A percentile compares a stretch with the other conserved stretches of the same genome.
These are phyloP conservation scores for Meganola albula DNA, from an alignment of 2,888 invertebrate genomes.

Conservation along the genomic window DNA sequence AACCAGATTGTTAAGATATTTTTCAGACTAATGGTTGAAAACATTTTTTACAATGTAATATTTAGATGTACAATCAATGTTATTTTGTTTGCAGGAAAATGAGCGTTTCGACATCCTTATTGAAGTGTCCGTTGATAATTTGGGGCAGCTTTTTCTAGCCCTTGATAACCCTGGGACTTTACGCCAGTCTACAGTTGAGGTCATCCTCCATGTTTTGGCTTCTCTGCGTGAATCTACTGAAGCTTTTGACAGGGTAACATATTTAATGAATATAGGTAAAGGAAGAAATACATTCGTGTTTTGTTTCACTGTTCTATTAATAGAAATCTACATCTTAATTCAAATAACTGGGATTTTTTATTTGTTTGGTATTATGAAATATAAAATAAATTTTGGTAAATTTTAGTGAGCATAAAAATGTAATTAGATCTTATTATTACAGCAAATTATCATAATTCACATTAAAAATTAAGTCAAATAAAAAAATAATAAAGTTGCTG, in stretches of 20 bases:
- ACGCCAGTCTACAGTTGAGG: slow-evolving; percentile 74
- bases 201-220: slow-evolving; percentile 81
- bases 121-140: slow-evolving; percentile 79
- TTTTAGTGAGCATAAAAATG: too few species aligned
- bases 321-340: too few species aligned
- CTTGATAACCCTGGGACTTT: slow-evolving; percentile 75
- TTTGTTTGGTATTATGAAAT: too few species aligned
- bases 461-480: too few species aligned
- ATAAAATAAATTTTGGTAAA: too few species aligned
- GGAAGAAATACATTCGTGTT: too few species aligned
- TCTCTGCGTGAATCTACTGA: slow-evolving; percentile 78
- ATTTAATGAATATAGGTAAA: too few species aligned
- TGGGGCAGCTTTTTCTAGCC: slow-evolving; percentile 77
- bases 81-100: slow-evolving; percentile 50
- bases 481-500: too few species aligned
- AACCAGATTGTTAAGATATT: background rate
- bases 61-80: background rate
- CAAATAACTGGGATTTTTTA: too few species aligned
- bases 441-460: too few species aligned
- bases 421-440: too few species aligned
- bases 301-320: too few species aligned
- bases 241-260: slow-evolving; percentile 80
- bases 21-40: background rate
- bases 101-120: slow-evolving; percentile 74
- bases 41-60: background rate